These are phyloP conservation scores for Zootoca vivipara DNA, from an alignment of 2,113 vertebrate genomes.

Conservation along the genomic window DNA sequence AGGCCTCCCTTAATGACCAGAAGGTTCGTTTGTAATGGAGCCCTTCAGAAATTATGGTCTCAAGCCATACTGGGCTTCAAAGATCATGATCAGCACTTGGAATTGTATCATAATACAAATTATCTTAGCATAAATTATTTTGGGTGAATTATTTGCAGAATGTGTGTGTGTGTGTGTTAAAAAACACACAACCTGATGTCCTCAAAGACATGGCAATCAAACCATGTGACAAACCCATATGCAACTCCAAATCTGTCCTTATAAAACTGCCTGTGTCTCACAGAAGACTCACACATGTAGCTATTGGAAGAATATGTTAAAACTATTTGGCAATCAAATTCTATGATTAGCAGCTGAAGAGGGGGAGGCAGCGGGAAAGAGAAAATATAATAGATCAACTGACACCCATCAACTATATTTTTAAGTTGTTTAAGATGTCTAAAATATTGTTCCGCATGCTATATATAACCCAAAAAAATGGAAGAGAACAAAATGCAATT, in stretches of 20 bases:
- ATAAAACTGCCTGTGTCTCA: slow-evolving; percentile 79
- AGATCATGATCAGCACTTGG: neutral
- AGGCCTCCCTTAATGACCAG: neutral
- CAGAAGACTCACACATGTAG: slow-evolving; percentile 83
- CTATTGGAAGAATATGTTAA: slow-evolving; percentile 82
- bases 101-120: slow-evolving; percentile 16
- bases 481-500: slow-evolving; percentile 70
- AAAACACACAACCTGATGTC: slow-evolving; percentile 72
- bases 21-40: neutral
- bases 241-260: slow-evolving; percentile 85
- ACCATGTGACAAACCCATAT: slow-evolving; percentile 85
- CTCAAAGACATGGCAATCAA: slow-evolving; percentile 81
- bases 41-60: neutral
- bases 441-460: slow-evolving; percentile 76
- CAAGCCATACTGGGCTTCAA: neutral
- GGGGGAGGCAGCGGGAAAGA: slow-evolving; percentile 74
- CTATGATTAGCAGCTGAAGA: slow-evolving; percentile 84
- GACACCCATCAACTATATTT: slow-evolving; percentile 72
- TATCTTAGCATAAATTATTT: slow-evolving; percentile 43
- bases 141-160: slow-evolving; percentile 64
- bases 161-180: slow-evolving; percentile 66
- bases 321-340: slow-evolving; percentile 81
- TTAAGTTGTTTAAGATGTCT: slow-evolving; percentile 78
- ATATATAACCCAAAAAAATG: slow-evolving; percentile 71
- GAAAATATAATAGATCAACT: slow-evolving; percentile 72